Evolutionary conservation across 2,113 vertebrate species (phyloP).

Genomic region (Trogon surrucura): DNA sequence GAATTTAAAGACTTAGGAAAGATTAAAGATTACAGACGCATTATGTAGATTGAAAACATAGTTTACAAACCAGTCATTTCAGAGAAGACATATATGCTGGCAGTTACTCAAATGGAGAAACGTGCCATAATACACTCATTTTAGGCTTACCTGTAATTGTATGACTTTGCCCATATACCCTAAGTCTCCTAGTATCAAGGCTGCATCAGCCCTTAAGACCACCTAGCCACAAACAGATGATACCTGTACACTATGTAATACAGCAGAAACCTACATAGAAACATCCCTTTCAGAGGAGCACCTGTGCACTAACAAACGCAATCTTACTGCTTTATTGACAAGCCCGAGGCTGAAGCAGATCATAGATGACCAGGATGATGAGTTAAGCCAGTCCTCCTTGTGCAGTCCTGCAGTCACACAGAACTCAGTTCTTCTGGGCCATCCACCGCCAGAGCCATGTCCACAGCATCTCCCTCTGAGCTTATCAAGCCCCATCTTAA

Average conservation of each 20-base stretch:
- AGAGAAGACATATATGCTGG: neutral
- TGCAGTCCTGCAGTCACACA: neutral
- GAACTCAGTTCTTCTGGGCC: neutral
- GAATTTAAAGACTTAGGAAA: neutral
- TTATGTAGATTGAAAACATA: neutral
- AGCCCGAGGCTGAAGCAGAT: neutral
- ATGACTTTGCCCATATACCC: neutral
- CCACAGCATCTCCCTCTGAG: neutral
- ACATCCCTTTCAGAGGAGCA: neutral
- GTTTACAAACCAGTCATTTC: neutral
- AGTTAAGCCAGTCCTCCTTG: fast-evolving
- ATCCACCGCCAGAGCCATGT: neutral
- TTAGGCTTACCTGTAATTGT: neutral
- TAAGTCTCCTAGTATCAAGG: neutral
- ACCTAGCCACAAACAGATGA: neutral
- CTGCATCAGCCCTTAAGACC: neutral
- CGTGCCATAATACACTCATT: neutral
- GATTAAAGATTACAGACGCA: neutral
- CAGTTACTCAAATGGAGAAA: neutral
- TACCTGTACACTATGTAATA: neutral
- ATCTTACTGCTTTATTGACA: neutral
- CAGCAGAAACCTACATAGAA: neutral
- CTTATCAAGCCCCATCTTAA: neutral
- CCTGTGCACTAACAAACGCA: neutral
- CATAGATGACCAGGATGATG: neutral